Conservation (phyloP, 1,140 invertebrate species). For the Pogonomyrmex californicus region DNA sequence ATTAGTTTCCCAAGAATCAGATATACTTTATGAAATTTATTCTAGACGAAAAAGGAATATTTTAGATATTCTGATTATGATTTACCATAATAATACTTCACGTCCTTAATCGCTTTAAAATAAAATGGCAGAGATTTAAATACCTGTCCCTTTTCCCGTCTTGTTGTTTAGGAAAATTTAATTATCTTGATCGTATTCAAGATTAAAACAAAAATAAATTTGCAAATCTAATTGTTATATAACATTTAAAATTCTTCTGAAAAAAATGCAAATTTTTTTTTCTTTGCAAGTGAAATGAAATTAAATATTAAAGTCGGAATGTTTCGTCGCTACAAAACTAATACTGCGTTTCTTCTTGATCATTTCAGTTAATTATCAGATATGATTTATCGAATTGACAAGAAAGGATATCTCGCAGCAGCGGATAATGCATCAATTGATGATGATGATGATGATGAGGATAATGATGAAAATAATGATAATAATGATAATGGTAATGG, state of each 20-base stretch:
- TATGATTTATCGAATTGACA: conserved; percentile 23
- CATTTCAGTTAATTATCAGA: conserved; percentile 16
- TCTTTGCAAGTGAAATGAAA: not conserved
- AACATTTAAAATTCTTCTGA: not conserved
- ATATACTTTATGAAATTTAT: not conserved
- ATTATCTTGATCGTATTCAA: not conserved
- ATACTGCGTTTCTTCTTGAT: not conserved
- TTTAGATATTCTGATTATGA: not conserved
- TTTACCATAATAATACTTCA: not conserved
- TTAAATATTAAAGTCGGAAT: not conserved
- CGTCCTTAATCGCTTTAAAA: not conserved
- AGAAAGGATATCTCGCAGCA: not conserved
- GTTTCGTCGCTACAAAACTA: not conserved
- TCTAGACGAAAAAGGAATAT: not conserved
- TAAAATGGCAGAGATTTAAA: not conserved
- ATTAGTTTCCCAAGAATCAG: conserved; percentile 14
- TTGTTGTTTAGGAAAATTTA: not conserved
- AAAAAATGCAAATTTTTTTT: not conserved
- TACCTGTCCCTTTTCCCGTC: not conserved
- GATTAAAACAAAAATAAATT: not conserved
- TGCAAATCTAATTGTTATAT: not conserved
- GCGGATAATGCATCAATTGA: conserved; percentile 27
- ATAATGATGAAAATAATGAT: conserved; percentile 45
- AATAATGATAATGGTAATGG: conserved; percentile 50
- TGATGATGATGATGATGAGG: conserved; percentile 40